These are phyloP conservation scores for Trididemnum miniatum DNA, from an alignment of 23 tunicate species.

Conservation along the genomic window DNA sequence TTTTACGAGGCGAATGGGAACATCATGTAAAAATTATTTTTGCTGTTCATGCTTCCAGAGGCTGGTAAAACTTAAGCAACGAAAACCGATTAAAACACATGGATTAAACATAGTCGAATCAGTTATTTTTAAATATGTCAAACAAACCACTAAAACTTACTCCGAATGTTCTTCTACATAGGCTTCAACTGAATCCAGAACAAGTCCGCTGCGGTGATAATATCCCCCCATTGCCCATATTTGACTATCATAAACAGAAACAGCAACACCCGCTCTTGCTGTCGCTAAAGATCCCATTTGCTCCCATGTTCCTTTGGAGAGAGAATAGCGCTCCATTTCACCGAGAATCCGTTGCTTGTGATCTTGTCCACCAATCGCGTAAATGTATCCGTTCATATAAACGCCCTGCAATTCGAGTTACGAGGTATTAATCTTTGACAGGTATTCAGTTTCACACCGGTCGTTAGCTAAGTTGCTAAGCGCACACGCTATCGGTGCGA, in stretches of 20 bases:
- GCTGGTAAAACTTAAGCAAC: no score
- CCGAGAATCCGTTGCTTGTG: conserved; percentile 85
- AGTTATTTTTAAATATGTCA: no score
- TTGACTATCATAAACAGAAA: conserved; percentile 41
- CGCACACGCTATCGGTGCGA: no score
- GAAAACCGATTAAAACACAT: no score
- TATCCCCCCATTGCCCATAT: conserved; percentile 87
- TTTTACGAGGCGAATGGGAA: no score
- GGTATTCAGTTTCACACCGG: no score
- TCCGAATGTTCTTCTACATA: conserved; percentile 59
- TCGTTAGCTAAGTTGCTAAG: no score
- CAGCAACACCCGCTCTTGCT: conserved; percentile 71
- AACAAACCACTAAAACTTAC: conserved; percentile 19
- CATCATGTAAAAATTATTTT: no score
- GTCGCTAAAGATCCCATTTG: conserved; percentile 58
- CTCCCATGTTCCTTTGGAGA: conserved; percentile 63
- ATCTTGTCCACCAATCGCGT: conserved; percentile 93
- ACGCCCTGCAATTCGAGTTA: conserved; percentile 76
- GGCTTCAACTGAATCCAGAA: conserved; percentile 72
- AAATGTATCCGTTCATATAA: conserved; percentile 63
- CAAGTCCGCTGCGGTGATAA: conserved; percentile 65
- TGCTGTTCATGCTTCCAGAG: no score
- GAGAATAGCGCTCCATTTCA: conserved; percentile 76
- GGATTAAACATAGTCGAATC: no score
- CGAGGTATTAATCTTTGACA: no score